Evolutionary conservation across 2,888 invertebrate species (phyloP).

Genomic region (Fragum fragum): DNA sequence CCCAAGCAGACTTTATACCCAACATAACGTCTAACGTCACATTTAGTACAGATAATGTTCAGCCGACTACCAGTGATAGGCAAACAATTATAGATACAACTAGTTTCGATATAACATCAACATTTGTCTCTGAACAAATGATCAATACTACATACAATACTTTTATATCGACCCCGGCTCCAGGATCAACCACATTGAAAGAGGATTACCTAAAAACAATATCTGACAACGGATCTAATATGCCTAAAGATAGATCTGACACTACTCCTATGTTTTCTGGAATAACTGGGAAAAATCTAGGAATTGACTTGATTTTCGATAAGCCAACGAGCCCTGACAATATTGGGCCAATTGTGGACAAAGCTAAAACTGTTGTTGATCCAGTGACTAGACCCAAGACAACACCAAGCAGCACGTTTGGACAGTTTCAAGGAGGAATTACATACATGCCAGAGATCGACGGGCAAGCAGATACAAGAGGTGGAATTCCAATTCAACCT

Average conservation of each 20-base stretch:
- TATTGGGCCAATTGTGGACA: background rate
- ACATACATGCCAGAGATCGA: conserved; percentile 17
- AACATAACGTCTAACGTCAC: background rate
- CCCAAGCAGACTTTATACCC: background rate
- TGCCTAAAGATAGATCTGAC: background rate
- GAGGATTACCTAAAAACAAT: background rate
- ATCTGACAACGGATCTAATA: background rate
- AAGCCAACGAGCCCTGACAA: background rate
- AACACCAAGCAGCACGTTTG: background rate
- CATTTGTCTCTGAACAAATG: background rate
- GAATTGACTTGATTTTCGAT: background rate
- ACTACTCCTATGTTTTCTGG: background rate
- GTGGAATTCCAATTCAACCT: conserved; percentile 32
- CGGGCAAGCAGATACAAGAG: conserved; percentile 7
- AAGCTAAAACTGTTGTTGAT: background rate
- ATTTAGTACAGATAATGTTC: background rate
- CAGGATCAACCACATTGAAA: background rate
- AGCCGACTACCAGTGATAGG: background rate
- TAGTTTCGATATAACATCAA: background rate
- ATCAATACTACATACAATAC: background rate
- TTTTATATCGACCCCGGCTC: background rate
- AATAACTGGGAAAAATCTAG: background rate
- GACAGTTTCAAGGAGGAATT: background rate
- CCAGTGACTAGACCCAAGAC: background rate
- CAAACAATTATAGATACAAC: conserved; percentile 21